Conservation (phyloP, 2,888 invertebrate species). For the Micropterix aruncella region DNA sequence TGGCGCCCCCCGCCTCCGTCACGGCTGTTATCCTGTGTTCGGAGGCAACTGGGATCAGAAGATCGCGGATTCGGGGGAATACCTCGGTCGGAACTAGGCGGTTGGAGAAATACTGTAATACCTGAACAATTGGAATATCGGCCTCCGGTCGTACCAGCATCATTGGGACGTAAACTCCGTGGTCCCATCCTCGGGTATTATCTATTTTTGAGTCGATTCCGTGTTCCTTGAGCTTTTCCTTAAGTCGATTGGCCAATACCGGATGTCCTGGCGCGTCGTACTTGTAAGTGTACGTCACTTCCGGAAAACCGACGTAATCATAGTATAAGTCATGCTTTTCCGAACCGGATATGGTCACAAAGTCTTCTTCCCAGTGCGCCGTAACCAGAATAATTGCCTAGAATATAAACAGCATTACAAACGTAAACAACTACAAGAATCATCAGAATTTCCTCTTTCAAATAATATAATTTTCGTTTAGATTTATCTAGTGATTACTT, state of each 20-base stretch:
- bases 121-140: constrained; percentile 28
- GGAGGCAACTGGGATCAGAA: too few relatives aligned
- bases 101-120: too few relatives aligned
- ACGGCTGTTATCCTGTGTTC: too few relatives aligned
- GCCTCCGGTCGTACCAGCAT: constrained; percentile 30
- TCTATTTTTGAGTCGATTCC: constrained; percentile 28
- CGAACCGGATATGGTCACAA: constrained; percentile 30
- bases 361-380: constrained; percentile 31
- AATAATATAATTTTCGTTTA: too few relatives aligned
- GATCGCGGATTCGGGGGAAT: too few relatives aligned
- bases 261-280: constrained; percentile 31
- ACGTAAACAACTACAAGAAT: too few relatives aligned
- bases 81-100: too few relatives aligned
- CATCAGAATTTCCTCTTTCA: too few relatives aligned
- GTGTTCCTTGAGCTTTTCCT: constrained; percentile 20
- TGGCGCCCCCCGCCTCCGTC: too few relatives aligned
- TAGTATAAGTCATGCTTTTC: constrained; percentile 29
- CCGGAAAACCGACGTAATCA: constrained; percentile 33
- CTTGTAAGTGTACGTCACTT: constrained; percentile 30
- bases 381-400: constrained; percentile 30
- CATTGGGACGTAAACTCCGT: constrained; percentile 38
- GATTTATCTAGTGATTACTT: too few relatives aligned
- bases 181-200: constrained; percentile 31
- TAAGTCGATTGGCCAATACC: constrained; percentile 23
- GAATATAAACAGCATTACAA: too few relatives aligned